Evolutionary conservation across 64 coral and sea anemone species (phyloP), one percentile per base, ranked within the genome.

Genomic region (Dendronephthya gigantea): DNA sequence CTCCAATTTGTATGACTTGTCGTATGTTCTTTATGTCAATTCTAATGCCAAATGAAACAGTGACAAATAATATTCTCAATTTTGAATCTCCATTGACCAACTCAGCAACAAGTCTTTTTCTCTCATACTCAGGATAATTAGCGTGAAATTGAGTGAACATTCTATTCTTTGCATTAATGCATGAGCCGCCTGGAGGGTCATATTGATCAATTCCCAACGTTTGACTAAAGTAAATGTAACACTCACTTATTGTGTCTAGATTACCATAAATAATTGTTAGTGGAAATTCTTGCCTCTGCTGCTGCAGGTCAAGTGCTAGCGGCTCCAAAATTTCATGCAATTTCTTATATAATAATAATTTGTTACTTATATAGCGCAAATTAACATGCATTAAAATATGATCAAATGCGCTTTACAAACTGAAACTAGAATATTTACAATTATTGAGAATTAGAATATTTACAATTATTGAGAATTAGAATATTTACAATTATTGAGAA

Each of bases 1-100:
- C 68, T 30, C 68, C 68, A 74, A 74, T 74, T 13, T 74, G 68
- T 28, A 74, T 74, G 68, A 74, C 25, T 35, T 35, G n/a, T 28
- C 68, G 2, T 35, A 74, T 35, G 32, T 74, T 0, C 30, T 27
- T 27, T 1, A 27, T 30, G 8, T 74, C 68, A 27, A 74, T 74
- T 74, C 68, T 28, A 27, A 74, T 74, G n/a, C 68, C 68, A 74
- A 74, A 74, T 74, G 68, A 27, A 74, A 74, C 32, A 74, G 68
- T 74, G n/a, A 74, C 68, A 74, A 74, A 74, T 74, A 74, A 35
- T 27, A 30, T 30, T 30, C 68, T 27, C 0, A 74, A 12, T 30
- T 74, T 27, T 30, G 68, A 74, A 19, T 74, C 68, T 35, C 30
- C 68, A 30, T 74, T 74, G 13, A 27, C 68, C n/a, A 74, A 27